Evolutionary conservation across 2,888 invertebrate genomes (phyloP), one percentile per base, ranked within the genome.

Genomic region (Sminthurides aquaticus): DNA sequence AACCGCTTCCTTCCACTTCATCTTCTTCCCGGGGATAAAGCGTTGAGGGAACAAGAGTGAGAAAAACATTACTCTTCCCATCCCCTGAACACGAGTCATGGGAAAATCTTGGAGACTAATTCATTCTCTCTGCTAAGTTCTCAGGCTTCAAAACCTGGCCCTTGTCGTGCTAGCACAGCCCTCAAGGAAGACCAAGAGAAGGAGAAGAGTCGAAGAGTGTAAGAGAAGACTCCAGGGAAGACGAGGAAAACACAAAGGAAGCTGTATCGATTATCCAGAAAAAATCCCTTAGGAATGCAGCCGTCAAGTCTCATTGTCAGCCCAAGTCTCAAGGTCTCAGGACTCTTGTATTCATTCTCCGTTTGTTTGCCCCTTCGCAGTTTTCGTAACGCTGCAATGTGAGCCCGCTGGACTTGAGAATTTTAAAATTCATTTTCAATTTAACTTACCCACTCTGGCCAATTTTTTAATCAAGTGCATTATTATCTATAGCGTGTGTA

Each of bases 331-430:
- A 34, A 34, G 43, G 43, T 15, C 43, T 55, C 34, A 8, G 22
- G 8, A 8, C 29, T 52, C 49, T 29, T 29, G 20, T 29, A 11
- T n/a, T 58, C 34, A 28, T 58, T 29, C 29, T 5, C n/a, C 26
- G 56, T 25, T 56, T 56, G 15, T 56, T 28, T 5, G 11, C 24
- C n/a, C 27, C 56, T 56, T n/a, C n/a, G n/a, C n/a, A n/a, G n/a
- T n/a, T n/a, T n/a, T n/a, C n/a, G n/a, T n/a, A n/a, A n/a, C n/a
- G n/a, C n/a, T n/a, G n/a, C n/a, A n/a, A n/a, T n/a, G n/a, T n/a
- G n/a, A n/a, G n/a, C n/a, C n/a, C n/a, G n/a, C n/a, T n/a, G n/a
- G n/a, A n/a, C n/a, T n/a, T n/a, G n/a, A n/a, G n/a, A n/a, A n/a
- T n/a, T n/a, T n/a, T n/a, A n/a, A n/a, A n/a, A n/a, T n/a, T n/a